Evolutionary conservation across 2,113 vertebrate species (phyloP).

Genomic region (Actenoides lindsayi): DNA sequence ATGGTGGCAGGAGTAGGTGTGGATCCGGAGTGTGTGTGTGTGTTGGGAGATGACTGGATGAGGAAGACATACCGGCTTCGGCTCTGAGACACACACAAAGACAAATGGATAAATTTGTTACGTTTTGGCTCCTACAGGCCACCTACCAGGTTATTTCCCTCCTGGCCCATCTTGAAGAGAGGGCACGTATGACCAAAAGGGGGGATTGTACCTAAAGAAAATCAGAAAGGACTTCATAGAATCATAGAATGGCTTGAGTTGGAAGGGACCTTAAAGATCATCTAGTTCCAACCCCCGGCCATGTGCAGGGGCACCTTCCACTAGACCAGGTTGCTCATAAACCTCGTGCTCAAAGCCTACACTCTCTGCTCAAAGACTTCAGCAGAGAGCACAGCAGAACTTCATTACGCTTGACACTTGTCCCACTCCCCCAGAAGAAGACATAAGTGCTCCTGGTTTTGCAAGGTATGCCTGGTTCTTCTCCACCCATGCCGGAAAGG

Average conservation of each 20-base stretch:
- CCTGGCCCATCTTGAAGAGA: not conserved
- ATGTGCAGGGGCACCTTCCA: too few species aligned
- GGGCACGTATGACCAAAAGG: not conserved
- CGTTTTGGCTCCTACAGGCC: not conserved
- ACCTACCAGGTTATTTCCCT: not conserved
- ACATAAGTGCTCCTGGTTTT: not conserved
- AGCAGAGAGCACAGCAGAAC: not conserved
- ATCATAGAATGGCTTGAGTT: too few species aligned
- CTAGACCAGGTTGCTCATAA: too few species aligned
- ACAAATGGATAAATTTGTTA: not conserved
- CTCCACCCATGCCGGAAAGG: not conserved
- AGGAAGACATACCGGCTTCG: not conserved
- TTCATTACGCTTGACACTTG: not conserved
- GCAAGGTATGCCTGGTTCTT: not conserved
- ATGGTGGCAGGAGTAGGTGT: accelerated
- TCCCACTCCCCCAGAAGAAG: not conserved
- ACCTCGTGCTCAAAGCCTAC: too few species aligned
- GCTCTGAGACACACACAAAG: not conserved
- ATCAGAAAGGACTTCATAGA: not conserved
- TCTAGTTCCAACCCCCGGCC: too few species aligned
- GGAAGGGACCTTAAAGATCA: too few species aligned
- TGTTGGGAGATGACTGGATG: not conserved
- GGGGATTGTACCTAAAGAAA: not conserved
- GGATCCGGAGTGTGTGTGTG: not conserved
- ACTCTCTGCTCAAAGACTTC: not conserved